A percentile compares a stretch with the other conserved stretches of the same genome.
Evolutionary conservation across 2,113 vertebrate genomes (phyloP).

Genomic region (Spea multiplicata): DNA sequence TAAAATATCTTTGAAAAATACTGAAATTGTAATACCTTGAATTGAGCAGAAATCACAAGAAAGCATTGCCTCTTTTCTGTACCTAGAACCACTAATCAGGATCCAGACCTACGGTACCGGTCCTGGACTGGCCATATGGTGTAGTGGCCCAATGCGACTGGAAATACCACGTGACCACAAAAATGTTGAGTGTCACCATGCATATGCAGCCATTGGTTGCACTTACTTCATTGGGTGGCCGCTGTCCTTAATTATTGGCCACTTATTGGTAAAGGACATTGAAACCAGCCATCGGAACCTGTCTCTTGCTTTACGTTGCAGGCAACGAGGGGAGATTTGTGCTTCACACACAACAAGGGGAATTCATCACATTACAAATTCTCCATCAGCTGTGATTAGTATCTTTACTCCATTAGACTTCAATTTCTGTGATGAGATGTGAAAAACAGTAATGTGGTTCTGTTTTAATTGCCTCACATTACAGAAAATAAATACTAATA

Average conservation of each 20-base stretch:
- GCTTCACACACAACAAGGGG: constrained; percentile 44
- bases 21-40: too few species aligned
- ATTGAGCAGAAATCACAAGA: too few species aligned
- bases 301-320: not conserved
- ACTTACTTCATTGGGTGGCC: too few species aligned
- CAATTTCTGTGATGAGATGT: constrained; percentile 53
- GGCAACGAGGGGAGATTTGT: constrained; percentile 18
- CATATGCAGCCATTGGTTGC: too few species aligned
- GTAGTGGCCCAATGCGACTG: too few species aligned
- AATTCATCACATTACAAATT: constrained; percentile 44
- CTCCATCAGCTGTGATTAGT: constrained; percentile 61
- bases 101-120: too few species aligned
- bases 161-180: too few species aligned
- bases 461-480: constrained; percentile 65
- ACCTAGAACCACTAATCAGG: too few species aligned
- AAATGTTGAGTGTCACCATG: too few species aligned
- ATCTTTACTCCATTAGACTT: constrained; percentile 53
- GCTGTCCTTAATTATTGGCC: not conserved
- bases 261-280: not conserved
- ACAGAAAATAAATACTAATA: constrained; percentile 63
- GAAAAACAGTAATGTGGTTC: constrained; percentile 62
- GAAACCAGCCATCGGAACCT: not conserved
- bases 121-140: too few species aligned
- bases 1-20: too few species aligned
- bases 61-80: too few species aligned